A percentile compares a stretch with the other conserved stretches of the same genome.
Evolutionary conservation across 2,797 vertebrate genomes (phyloP).

Genomic region (Gadopsis bispinosus): DNA sequence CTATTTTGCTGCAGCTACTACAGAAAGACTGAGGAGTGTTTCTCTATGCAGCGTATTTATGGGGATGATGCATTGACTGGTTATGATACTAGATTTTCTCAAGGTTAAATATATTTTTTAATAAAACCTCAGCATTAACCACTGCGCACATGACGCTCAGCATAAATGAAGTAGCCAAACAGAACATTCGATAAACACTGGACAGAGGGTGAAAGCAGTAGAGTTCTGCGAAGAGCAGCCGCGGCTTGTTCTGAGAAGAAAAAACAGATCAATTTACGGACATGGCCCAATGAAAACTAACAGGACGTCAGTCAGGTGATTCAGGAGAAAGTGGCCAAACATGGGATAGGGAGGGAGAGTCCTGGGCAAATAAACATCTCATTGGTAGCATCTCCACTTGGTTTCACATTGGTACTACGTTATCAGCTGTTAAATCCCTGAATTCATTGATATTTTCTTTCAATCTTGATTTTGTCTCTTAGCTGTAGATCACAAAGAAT

Average conservation of each 20-base stretch:
- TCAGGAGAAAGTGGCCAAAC: constrained; percentile 28
- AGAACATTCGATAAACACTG: constrained; percentile 34
- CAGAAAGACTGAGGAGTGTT: constrained; percentile 11
- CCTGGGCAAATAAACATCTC: constrained; percentile 36
- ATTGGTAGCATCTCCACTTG: constrained; percentile 9
- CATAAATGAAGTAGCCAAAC: constrained; percentile 7
- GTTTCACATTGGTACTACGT: constrained; percentile 10
- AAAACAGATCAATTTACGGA: constrained; percentile 66
- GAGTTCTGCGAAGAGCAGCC: constrained; percentile 55
- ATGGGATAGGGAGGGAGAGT: background rate
- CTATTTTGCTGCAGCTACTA: constrained; percentile 11
- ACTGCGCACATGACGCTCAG: background rate
- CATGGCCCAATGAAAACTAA: constrained; percentile 53
- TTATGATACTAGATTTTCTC: constrained; percentile 10
- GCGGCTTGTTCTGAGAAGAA: constrained; percentile 51
- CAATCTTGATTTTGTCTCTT: constrained; percentile 31
- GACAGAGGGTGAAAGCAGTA: constrained; percentile 31
- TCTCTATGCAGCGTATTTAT: constrained; percentile 3
- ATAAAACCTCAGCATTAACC: constrained; percentile 5
- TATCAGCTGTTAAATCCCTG: constrained; percentile 9
- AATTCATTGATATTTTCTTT: constrained; percentile 33
- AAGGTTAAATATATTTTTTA: constrained; percentile 9
- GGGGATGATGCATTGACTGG: constrained; percentile 5
- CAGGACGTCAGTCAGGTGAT: constrained; percentile 37
- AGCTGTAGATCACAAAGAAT: constrained; percentile 46